Conservation (phyloP, 2,113 vertebrate species). For the Cyanoliseus patagonus region DNA sequence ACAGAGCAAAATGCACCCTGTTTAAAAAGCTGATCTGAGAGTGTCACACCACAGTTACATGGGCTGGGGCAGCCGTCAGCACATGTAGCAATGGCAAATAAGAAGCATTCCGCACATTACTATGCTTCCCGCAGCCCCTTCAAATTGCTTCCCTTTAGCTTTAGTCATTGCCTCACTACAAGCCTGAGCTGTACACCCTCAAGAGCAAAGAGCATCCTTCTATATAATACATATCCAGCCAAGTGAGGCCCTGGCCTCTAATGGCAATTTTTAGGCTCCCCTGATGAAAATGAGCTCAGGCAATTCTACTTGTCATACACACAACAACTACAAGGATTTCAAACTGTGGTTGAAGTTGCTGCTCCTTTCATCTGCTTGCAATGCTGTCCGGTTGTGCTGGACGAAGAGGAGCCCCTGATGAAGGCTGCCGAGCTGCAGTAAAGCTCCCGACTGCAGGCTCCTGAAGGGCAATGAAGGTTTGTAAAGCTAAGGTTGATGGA, state of each 20-base stretch:
- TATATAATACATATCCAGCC: accelerated
- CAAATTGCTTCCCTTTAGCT: neutral
- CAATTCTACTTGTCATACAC: accelerated
- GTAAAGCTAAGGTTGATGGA: neutral
- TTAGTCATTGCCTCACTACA: neutral
- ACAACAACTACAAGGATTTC: neutral
- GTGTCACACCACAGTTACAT: accelerated
- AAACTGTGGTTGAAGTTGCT: neutral
- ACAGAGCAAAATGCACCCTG: accelerated
- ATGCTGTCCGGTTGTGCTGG: neutral
- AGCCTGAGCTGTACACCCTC: accelerated
- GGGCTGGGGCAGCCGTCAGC: neutral
- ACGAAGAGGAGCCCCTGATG: accelerated
- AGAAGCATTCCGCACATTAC: neutral
- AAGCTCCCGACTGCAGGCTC: neutral
- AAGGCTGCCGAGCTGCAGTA: neutral
- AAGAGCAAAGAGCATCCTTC: neutral
- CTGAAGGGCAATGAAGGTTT: neutral
- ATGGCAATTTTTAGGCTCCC: neutral
- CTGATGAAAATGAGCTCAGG: neutral
- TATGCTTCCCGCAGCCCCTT: neutral
- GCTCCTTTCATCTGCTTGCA: neutral
- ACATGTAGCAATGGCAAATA: neutral
- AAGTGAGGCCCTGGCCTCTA: neutral
- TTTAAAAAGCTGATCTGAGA: neutral